Evolutionary conservation across 2,797 vertebrate genomes (phyloP), one percentile per base, ranked within the genome.

Genomic region (Dryobates pubescens): DNA sequence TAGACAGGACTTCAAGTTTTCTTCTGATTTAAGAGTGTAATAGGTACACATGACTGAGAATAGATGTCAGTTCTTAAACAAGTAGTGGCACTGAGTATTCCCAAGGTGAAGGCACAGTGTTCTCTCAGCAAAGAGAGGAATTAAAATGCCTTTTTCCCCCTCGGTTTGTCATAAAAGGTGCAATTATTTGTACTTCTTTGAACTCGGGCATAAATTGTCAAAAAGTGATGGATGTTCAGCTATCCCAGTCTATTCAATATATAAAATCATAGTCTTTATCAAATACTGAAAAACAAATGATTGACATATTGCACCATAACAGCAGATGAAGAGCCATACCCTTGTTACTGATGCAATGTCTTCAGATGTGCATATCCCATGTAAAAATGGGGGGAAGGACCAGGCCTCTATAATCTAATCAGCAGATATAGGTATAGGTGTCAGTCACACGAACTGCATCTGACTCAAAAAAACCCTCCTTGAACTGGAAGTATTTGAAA

Each of bases 301-400:
- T 17, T 72, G 49, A 78, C 75, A 58, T 68, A 36, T 24, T 2
- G 0, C 23, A 43, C 7, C 10, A 51, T 64, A 47, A 88, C 88
- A 89, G 16, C 4, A 58, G 6, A 36, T 29, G 11, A 78, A 80
- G 54, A 82, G 4, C 4, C 18, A 19, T 45, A 75, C 16, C 10
- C 4, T 29, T 47, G 23, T 58, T 56, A 58, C 2, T 36, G 13
- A 72, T 23, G 14, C 19, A 36, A 13, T 62, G 22, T 27, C 13
- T 68, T 86, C 23, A 27, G 53, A 24, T 3, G 18, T 20, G 8
- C 9, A 38, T 43, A 58, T 0, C 1, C 1, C 7, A 26, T 4
- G 3, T 32, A 81, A 65, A 71, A 84, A 45, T 29, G 14, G 72
- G n/a, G 11, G 29, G 90, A 75, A 83, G 17, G 1, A 5, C 2